Evolutionary conservation across 2,797 vertebrate genomes (phyloP), one percentile per base, ranked within the genome.

Genomic region (Peromyscus melanophrys): DNA sequence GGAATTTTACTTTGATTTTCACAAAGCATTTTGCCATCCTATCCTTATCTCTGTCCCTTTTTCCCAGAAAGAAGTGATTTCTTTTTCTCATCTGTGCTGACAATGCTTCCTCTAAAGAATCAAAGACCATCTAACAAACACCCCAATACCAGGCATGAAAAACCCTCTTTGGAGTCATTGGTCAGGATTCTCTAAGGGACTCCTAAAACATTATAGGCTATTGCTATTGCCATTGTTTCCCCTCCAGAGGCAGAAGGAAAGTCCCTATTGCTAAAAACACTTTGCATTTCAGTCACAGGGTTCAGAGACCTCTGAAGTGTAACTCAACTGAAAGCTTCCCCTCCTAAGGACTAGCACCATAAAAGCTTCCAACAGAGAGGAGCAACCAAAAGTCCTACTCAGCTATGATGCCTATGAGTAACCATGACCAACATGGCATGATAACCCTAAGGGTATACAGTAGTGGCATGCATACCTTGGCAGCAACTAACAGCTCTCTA

Each of bases 61-160:
- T 75, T 65, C 65, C 40, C 78, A 77, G 40, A 92, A 92, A 19
- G 71, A 11, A 78, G 23, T 63, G 34, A 37, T 52, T 96, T 96
- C 37, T 43, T 34, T 46, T 65, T 84, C 9, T 34, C 17, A 43
- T 13, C 40, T 65, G 82, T 31, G 40, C 17, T 84, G 61, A 77
- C 14, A 52, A 84, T 65, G 40, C 43, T 63, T 27, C 25, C 8
- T 65, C 9, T 3, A 49, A 84, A 65, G 29, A 34, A 29, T 49
- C 5, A 65, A 65, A 31, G 40, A 46, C 59, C 40, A 31, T 84
- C 29, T 84, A 84, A 65, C 40, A 84, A 65, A 65, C 61, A 40
- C 16, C 16, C 27, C 37, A 65, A 46, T 46, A 84, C 10, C 61
- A 67, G 40, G 6, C 17, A 85, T 67, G 29, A 85, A 29, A 82